Percentiles rank a stretch among this genome's conserved stretches.
Evolutionary conservation across 2,113 vertebrate species (phyloP).

Genomic region (Paralichthys olivaceus): DNA sequence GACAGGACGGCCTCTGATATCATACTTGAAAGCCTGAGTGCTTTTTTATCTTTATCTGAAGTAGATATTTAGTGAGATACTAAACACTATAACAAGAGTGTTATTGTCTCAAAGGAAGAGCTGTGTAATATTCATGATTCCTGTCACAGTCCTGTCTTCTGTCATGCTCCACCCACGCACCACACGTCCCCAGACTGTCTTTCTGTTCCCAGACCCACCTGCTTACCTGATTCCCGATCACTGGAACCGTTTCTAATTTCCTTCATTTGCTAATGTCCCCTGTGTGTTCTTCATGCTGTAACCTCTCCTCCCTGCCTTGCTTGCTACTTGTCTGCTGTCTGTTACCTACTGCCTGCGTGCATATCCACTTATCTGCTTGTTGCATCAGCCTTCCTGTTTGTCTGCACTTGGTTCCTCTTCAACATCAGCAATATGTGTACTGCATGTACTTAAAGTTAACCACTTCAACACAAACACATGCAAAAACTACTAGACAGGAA

Average conservation of each 20-base stretch:
- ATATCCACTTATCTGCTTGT: not conserved
- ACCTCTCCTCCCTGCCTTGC: not conserved
- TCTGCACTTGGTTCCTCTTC: not conserved
- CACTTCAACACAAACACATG: not conserved
- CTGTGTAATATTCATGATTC: not conserved
- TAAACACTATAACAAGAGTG: not conserved
- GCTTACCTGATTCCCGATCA: not conserved
- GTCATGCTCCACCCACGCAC: not conserved
- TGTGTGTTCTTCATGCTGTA: not conserved
- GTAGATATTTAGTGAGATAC: constrained; percentile 1
- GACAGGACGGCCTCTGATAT: not conserved
- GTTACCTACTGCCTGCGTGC: not conserved
- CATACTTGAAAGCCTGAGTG: not conserved
- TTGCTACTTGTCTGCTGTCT: not conserved
- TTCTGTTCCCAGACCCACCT: not conserved
- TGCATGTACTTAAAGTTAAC: not conserved
- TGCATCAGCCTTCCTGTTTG: not conserved
- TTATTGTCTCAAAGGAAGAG: not conserved
- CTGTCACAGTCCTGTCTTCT: not conserved
- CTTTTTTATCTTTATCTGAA: constrained; percentile 7
- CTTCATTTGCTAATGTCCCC: not conserved
- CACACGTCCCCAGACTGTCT: not conserved
- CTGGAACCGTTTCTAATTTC: not conserved
- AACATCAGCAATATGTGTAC: not conserved
- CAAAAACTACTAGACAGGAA: not conserved